Percentiles rank a stretch among this genome's conserved stretches.
These are phyloP conservation scores for Sipha flava DNA, from an alignment of 1,140 invertebrate genomes.

Conservation along the genomic window DNA sequence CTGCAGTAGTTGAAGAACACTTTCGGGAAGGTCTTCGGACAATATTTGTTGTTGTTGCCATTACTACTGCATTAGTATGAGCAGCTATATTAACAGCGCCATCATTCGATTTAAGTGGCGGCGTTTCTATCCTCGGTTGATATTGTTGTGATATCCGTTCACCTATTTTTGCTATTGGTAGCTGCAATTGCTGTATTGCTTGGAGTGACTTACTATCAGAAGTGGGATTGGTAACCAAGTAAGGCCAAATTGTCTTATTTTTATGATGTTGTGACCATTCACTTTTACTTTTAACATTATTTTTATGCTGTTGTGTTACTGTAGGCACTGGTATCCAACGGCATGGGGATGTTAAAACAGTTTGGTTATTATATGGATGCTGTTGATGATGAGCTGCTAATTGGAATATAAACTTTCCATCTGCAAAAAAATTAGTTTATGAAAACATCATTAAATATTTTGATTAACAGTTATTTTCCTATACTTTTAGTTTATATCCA, in stretches of 20 bases:
- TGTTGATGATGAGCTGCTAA: background rate
- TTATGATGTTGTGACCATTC: background rate
- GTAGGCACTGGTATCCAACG: background rate
- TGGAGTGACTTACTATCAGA: background rate
- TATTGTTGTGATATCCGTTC: background rate
- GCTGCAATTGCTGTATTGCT: background rate
- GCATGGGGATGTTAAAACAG: background rate
- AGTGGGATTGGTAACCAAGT: background rate
- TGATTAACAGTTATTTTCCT: too few species aligned
- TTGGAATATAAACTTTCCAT: conserved; percentile 1
- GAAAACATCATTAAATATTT: too few species aligned
- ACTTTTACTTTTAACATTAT: background rate
- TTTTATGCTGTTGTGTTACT: background rate
- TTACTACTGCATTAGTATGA: background rate
- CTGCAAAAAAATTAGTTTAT: background rate
- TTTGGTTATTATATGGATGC: background rate
- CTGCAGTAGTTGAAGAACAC: background rate
- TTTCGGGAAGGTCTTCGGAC: background rate
- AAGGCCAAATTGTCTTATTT: conserved; percentile 12
- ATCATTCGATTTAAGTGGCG: background rate
- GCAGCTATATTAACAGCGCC: background rate
- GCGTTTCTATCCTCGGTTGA: background rate
- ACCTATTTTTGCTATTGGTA: background rate
- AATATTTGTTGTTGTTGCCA: background rate
- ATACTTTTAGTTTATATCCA: too few species aligned